A percentile compares a stretch with the other conserved stretches of the same genome.
Conservation (phyloP, 2,888 invertebrate genomes). For the Lingula anatina region DNA sequence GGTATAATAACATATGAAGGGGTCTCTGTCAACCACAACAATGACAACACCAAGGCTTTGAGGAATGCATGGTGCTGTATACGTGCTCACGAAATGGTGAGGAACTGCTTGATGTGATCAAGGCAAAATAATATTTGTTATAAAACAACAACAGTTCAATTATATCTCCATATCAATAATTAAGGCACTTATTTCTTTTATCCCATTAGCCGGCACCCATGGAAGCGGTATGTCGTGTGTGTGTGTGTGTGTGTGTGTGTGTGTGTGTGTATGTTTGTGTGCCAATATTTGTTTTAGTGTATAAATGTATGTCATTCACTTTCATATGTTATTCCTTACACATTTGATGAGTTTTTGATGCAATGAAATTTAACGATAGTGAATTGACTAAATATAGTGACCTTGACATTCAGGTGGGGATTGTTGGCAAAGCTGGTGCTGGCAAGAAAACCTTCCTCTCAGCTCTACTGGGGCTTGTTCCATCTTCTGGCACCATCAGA, state of each 20-base stretch:
- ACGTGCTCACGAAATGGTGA: slow-evolving; percentile 28
- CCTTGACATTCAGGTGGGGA: slow-evolving; percentile 19
- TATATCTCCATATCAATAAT: too few species aligned
- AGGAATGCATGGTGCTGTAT: slow-evolving; percentile 28
- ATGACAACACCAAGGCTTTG: slow-evolving; percentile 16
- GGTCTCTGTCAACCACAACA: slow-evolving; percentile 14
- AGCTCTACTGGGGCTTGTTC: slow-evolving; percentile 19
- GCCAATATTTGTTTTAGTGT: background rate
- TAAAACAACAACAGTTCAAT: too few species aligned
- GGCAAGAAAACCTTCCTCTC: slow-evolving; percentile 21
- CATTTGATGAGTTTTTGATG: too few species aligned
- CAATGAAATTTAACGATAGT: too few species aligned
- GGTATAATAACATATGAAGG: slow-evolving; percentile 34
- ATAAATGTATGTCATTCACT: background rate
- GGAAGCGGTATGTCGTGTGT: too few species aligned
- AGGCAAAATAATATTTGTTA: too few species aligned
- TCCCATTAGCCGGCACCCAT: too few species aligned
- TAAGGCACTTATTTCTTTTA: too few species aligned
- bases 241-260: too few species aligned
- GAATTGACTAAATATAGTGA: background rate
- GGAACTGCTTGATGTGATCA: too few species aligned
- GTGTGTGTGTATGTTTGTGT: too few species aligned
- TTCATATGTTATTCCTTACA: too few species aligned
- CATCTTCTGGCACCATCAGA: slow-evolving; percentile 19
- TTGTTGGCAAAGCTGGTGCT: slow-evolving; percentile 20